Conservation (phyloP, 2,113 vertebrate genomes). For the Cebidichthys violaceus region DNA sequence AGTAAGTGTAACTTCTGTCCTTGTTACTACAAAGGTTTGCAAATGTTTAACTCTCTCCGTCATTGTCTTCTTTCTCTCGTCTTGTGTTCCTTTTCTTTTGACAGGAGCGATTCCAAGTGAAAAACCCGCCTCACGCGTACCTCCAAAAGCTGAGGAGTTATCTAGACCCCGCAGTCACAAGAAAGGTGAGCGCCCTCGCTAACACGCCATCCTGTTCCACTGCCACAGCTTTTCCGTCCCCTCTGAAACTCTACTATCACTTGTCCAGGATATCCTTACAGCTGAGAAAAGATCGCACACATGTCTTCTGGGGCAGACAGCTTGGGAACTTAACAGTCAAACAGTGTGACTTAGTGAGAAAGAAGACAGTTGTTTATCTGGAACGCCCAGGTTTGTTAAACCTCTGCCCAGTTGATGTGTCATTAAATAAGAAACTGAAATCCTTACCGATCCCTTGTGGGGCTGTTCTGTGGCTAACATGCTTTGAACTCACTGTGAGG, state of each 20-base stretch:
- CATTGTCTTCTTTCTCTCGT: background rate
- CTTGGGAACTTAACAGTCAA: conserved; percentile 51
- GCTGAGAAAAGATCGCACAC: conserved; percentile 49
- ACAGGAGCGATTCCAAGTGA: conserved; percentile 98
- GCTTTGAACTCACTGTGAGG: conserved; percentile 1
- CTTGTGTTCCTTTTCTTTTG: background rate
- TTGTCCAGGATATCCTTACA: conserved; percentile 66
- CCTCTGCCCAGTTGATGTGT: conserved; percentile 1
- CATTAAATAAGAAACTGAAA: conserved; percentile 8
- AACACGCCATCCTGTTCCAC: conserved; percentile 43
- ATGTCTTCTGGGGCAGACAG: conserved; percentile 23
- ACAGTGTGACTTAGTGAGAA: conserved; percentile 23
- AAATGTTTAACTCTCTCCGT: background rate
- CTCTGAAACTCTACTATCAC: conserved; percentile 47
- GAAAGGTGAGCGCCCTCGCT: conserved; percentile 89
- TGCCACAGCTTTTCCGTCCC: conserved; percentile 53
- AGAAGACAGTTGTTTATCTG: conserved; percentile 58
- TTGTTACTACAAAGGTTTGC: background rate
- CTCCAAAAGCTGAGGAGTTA: conserved; percentile 96
- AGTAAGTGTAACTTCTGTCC: background rate
- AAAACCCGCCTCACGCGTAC: conserved; percentile 97
- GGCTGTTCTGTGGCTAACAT: conserved; percentile 4
- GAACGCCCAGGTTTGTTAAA: conserved; percentile 46
- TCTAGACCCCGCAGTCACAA: conserved; percentile 95
- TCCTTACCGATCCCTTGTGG: background rate